Base-by-base conservation (phyloP, 2,113 vertebrate species). In the Macrotis lagotis region DNA sequence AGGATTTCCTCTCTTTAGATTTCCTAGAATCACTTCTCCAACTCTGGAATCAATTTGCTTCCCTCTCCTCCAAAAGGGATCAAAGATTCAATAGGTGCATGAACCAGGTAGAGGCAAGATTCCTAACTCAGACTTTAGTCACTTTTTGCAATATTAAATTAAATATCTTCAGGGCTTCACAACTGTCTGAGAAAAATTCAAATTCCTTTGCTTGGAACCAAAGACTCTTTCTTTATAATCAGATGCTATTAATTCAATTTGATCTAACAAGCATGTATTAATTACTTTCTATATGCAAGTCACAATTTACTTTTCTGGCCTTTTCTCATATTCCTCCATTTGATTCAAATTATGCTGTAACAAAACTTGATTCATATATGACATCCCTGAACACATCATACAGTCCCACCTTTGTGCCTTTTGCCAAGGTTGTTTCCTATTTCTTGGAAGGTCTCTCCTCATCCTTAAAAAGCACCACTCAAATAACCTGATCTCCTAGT, bases 381-480 rank as follows among this genome's bases (percentile, higher is more conserved):
- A 90, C 93, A 91, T 89, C 24, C 91, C 83, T 51, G 95, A 94
- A 94, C 11, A 10, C 0, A 25, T 0, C 11, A 74, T 95, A 37
- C 93, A 50, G 89, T 74, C 44, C 66, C 66, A 0, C 28, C 90
- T 74, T 91, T 51, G 48, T 92, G 48, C 88, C 51, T 92, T 92
- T 26, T 59, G 52, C 95, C 95, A 50, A 93, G 90, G 88, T 51
- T 91, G 89, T 49, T 90, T 50, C 93, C 90, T 8, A 48, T 91
- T 50, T 92, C 90, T 11, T 11, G 37, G 51, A 94, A 94, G 2
- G 59, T 25, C 94, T 95, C 93, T 90, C 92, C 94, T 51, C 92
- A 37, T 55, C 28, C 66, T 83, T 44, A 44, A 83, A 83, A 24
- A 83, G n/a, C 66, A 44, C 2, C n/a, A 44, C n/a, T 74, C 5